Percentiles rank a stretch among this genome's conserved stretches.
Evolutionary conservation across 2,113 vertebrate species (phyloP).

Genomic region (Lophius piscatorius): DNA sequence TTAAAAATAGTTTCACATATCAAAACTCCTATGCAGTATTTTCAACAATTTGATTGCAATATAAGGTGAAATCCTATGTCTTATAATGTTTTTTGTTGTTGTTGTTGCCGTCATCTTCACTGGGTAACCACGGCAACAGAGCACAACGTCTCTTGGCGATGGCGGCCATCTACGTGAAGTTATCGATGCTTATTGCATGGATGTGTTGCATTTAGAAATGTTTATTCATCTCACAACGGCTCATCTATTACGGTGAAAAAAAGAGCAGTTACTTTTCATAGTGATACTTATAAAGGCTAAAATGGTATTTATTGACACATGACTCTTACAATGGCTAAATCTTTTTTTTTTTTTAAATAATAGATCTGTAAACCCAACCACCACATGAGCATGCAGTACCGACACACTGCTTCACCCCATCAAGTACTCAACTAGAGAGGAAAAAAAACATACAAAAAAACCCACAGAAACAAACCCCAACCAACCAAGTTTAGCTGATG

Average conservation of each 20-base stretch:
- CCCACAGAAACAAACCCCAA: conserved; percentile 32
- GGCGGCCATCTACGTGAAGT: background rate
- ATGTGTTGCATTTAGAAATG: conserved; percentile 57
- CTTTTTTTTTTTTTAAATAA: conserved; percentile 32
- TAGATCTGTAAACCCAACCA: conserved; percentile 47
- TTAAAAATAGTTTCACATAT: conserved; percentile 31
- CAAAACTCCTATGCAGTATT: conserved; percentile 27
- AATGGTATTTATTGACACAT: conserved; percentile 74
- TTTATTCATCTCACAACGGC: conserved; percentile 13
- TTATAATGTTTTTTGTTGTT: background rate
- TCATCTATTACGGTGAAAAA: conserved; percentile 28
- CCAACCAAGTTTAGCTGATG: conserved; percentile 16
- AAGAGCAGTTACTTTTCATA: conserved; percentile 39
- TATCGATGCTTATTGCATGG: conserved; percentile 7
- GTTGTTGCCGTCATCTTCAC: conserved; percentile 22
- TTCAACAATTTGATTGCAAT: conserved; percentile 5
- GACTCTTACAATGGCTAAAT: conserved; percentile 62
- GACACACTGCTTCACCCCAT: conserved; percentile 33
- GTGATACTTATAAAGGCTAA: conserved; percentile 69
- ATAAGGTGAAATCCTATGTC: accelerated
- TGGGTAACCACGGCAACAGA: conserved; percentile 36
- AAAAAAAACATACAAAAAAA: conserved; percentile 9
- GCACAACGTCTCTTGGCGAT: conserved; percentile 27
- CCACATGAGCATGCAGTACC: conserved; percentile 37
- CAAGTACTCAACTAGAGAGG: conserved; percentile 31